Conservation (phyloP, 2,888 invertebrate genomes). For the Stenichneumon culpator region DNA sequence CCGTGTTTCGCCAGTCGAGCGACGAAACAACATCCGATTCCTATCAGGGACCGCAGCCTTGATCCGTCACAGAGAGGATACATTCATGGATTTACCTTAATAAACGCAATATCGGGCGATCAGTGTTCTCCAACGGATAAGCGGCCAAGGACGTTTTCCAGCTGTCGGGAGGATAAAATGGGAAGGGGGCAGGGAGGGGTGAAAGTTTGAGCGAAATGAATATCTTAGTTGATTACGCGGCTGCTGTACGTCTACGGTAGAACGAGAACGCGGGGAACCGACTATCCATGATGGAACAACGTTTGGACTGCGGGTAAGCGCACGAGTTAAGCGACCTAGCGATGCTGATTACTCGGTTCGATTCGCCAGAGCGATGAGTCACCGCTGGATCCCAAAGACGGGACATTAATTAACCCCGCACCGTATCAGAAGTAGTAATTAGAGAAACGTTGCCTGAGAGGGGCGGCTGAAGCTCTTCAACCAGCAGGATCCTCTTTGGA, state of each 20-base stretch:
- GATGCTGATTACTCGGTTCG: constrained; percentile 64
- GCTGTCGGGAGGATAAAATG: not conserved
- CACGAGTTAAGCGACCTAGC: constrained; percentile 35
- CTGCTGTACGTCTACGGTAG: constrained; percentile 16
- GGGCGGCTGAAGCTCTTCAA: constrained; percentile 14
- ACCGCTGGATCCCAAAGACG: constrained; percentile 62
- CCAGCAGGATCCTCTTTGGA: constrained; percentile 44
- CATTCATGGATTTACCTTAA: not conserved
- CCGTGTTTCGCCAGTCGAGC: constrained; percentile 20
- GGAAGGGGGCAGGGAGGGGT: not conserved
- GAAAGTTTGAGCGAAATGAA: constrained; percentile 51
- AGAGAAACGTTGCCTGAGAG: constrained; percentile 61
- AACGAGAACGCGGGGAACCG: constrained; percentile 23
- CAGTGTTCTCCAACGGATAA: constrained; percentile 15
- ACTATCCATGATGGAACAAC: constrained; percentile 38
- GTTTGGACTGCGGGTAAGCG: constrained; percentile 41
- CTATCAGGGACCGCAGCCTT: constrained; percentile 23
- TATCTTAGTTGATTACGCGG: constrained; percentile 55
- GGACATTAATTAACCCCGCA: constrained; percentile 67
- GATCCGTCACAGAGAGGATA: not conserved
- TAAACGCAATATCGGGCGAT: not conserved
- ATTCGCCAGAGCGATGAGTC: constrained; percentile 62
- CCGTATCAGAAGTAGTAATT: constrained; percentile 68
- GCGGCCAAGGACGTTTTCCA: constrained; percentile 20
- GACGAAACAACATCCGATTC: constrained; percentile 25